phyloP scores from a whole-genome alignment of 2,888 invertebrate genomes.

The Habrosyne pyritoides region DNA sequence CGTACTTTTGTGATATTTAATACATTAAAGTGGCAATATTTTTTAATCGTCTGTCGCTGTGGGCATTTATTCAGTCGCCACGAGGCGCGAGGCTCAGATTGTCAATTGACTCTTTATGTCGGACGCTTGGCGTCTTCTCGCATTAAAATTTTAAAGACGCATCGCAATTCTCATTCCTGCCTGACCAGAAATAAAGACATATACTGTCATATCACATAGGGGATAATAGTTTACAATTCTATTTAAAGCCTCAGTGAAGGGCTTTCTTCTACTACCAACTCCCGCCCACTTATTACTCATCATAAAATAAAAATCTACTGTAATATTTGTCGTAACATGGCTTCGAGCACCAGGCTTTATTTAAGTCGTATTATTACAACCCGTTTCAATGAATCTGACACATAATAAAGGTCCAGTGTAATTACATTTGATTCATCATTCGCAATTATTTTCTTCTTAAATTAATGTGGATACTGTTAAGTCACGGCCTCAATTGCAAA shows the following conservation, averaged over 20 bases:
- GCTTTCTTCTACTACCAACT: background rate
- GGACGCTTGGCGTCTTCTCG: constrained; percentile 26
- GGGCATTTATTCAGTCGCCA: constrained; percentile 57
- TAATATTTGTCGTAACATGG: background rate
- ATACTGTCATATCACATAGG: constrained; percentile 2
- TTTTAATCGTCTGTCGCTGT: constrained; percentile 63
- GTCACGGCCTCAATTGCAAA: constrained; percentile 31
- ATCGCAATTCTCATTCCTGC: constrained; percentile 3
- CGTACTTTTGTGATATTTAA: constrained; percentile 74
- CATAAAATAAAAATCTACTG: background rate
- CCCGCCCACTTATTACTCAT: background rate
- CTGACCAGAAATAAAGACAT: constrained; percentile 3
- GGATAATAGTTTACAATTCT: background rate
- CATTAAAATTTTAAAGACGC: constrained; percentile 35
- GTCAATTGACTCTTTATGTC: constrained; percentile 70
- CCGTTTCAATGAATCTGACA: background rate
- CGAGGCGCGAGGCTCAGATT: constrained; percentile 53
- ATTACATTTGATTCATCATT: background rate
- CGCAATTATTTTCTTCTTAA: background rate
- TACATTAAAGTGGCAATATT: constrained; percentile 68
- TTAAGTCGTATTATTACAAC: background rate
- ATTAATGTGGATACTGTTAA: constrained; percentile 1
- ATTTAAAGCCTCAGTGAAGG: background rate
- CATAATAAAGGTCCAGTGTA: background rate
- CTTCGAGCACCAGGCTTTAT: background rate